Conservation (phyloP, 2,888 invertebrate genomes). For the Pandemis heparana region DNA sequence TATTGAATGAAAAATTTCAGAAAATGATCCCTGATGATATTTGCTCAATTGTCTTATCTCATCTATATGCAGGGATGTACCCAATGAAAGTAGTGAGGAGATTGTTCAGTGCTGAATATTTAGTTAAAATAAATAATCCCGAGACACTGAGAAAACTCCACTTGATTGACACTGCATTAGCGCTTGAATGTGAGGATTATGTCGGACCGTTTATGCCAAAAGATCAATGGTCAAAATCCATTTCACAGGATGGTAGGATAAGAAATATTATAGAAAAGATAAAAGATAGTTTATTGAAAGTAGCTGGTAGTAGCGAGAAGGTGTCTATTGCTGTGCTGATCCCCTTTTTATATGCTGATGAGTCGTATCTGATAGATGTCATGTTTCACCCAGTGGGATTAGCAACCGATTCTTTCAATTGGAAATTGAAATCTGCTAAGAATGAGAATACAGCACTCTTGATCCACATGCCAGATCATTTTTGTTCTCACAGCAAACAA, state of each 20-base stretch:
- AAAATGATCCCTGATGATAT: slow-evolving; percentile 85
- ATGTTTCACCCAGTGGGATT: slow-evolving; percentile 82
- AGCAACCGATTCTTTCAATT: slow-evolving; percentile 71
- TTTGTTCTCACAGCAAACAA: slow-evolving; percentile 82
- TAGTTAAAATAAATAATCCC: slow-evolving; percentile 82
- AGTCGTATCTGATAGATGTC: slow-evolving; percentile 87
- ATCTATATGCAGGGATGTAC: slow-evolving; percentile 87
- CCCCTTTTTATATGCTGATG: slow-evolving; percentile 83
- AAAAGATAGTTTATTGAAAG: slow-evolving; percentile 67
- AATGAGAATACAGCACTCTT: slow-evolving; percentile 85
- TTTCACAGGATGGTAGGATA: slow-evolving; percentile 83
- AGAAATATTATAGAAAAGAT: slow-evolving; percentile 80
- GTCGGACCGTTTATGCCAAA: slow-evolving; percentile 85
- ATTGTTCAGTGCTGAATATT: slow-evolving; percentile 86
- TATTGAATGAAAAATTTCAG: slow-evolving; percentile 83
- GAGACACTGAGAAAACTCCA: slow-evolving; percentile 82
- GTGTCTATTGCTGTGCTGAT: slow-evolving; percentile 82
- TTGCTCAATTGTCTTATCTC: slow-evolving; percentile 87
- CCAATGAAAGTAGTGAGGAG: slow-evolving; percentile 86
- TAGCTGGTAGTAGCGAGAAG: slow-evolving; percentile 77
- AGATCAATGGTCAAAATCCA: slow-evolving; percentile 80
- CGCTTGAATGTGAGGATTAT: slow-evolving; percentile 87
- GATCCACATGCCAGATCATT: slow-evolving; percentile 88
- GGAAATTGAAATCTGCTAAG: slow-evolving; percentile 71
- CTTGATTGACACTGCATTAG: slow-evolving; percentile 87